These are phyloP conservation scores for Halocaridina rubra DNA, from an alignment of 2,888 invertebrate species.

Conservation along the genomic window DNA sequence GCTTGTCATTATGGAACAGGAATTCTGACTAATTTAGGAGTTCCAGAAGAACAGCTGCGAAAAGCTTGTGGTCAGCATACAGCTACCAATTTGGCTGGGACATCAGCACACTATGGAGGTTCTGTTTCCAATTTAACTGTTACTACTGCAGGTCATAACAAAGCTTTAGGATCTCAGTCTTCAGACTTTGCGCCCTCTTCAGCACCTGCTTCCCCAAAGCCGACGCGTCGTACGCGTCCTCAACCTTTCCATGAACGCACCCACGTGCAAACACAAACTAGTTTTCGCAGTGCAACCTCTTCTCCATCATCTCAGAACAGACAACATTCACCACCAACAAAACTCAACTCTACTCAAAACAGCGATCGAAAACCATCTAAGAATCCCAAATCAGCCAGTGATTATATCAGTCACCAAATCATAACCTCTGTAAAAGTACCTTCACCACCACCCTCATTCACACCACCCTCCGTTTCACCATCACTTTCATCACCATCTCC, in stretches of 20 bases:
- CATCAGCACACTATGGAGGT: neutral
- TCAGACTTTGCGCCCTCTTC: neutral
- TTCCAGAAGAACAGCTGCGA: neutral
- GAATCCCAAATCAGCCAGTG: neutral
- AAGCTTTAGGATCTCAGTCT: neutral
- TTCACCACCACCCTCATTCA: neutral
- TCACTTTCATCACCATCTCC: neutral
- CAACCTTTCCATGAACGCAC: slow-evolving; percentile 22
- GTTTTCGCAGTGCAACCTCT: slow-evolving; percentile 31
- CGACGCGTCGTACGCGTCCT: slow-evolving; percentile 12
- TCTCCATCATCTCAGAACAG: neutral
- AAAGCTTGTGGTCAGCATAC: neutral
- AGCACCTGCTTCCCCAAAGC: slow-evolving; percentile 18
- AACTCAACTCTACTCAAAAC: neutral
- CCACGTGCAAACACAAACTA: slow-evolving; percentile 51
- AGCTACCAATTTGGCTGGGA: neutral
- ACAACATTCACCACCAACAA: neutral
- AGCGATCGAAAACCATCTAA: neutral
- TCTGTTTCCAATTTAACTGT: neutral
- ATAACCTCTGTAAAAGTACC: neutral
- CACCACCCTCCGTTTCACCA: neutral
- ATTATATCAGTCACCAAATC: neutral
- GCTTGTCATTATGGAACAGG: neutral
- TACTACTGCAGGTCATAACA: neutral
- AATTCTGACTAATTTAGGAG: neutral